Base-by-base conservation (phyloP, 2,888 invertebrate species). In the Saturnia pavonia region DNA sequence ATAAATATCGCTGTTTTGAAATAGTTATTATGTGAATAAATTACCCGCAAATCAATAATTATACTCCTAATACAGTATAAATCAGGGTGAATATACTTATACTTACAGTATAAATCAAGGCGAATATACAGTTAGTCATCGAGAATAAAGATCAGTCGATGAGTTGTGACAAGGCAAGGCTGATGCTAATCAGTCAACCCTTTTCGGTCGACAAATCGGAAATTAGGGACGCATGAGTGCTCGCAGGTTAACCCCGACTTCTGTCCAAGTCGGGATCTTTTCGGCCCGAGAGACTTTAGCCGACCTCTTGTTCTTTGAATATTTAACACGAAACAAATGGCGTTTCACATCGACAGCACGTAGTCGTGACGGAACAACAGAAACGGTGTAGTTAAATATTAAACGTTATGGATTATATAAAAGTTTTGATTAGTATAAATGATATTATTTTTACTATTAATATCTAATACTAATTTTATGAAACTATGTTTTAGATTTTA, bases 171-270 rank as follows among this genome's bases (percentile, higher is more conserved):
- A 90, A 91, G 90, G 90, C 91, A 90, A 91, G 90, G 90, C 90
- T 89, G 92, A 92, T 92, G 92, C 89, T 92, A 93, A 93, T 92
- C 92, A 90, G 88, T 89, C 88, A 92, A 92, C 92, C 93, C 92
- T 91, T n/a, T 91, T 88, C 85, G 86, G 88, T 86, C 90, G 92
- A 91, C 92, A 92, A 93, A 93, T 93, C 92, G 92, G 93, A 91
- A 91, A 93, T 94, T 92, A 92, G 90, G 88, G 88, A 89, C 91
- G 92, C 92, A 89, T 92, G 93, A 92, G 89, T 81, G 91, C 88
- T 88, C 89, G 86, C 88, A 89, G 91, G 91, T 88, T 91, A 90
- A 85, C 89, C 88, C 89, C 86, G 81, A 82, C 80, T 80, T 79
- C 78, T 76, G 78, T 76, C 77, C 79, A 76, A 75, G 77, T 77